A percentile compares a stretch with the other conserved stretches of the same genome.
Evolutionary conservation across 2,888 invertebrate genomes (phyloP).

Genomic region (Caenorhabditis panamensis): DNA sequence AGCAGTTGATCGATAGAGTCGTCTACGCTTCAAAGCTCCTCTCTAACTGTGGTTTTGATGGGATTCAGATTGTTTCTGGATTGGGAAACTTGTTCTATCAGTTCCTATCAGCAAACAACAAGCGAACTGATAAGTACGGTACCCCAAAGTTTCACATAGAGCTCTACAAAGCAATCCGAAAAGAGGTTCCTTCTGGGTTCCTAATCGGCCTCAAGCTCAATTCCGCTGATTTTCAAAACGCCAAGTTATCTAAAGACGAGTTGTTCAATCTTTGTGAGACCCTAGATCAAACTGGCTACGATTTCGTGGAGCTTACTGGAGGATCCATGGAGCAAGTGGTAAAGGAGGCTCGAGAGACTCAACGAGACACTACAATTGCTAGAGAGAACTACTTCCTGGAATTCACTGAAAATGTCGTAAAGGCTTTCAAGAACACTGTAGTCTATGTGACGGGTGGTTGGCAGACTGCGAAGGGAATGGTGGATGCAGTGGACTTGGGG

Average conservation of each 20-base stretch:
- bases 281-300: slow-evolving; percentile 47
- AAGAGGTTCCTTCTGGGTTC: slow-evolving; percentile 57
- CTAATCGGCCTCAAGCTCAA: slow-evolving; percentile 54
- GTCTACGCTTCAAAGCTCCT: slow-evolving; percentile 62
- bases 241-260: slow-evolving; percentile 32
- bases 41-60: slow-evolving; percentile 58
- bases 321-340: slow-evolving; percentile 54
- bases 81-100: slow-evolving; percentile 58
- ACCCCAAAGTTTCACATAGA: slow-evolving; percentile 52
- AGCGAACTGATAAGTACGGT: slow-evolving; percentile 58
- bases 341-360: slow-evolving; percentile 34
- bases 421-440: slow-evolving; percentile 26
- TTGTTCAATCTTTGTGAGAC: slow-evolving; percentile 37
- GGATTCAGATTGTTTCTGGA: slow-evolving; percentile 52
- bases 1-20: slow-evolving; percentile 68
- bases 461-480: slow-evolving; percentile 71
- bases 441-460: slow-evolving; percentile 75
- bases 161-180: slow-evolving; percentile 40
- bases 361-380: slow-evolving; percentile 49
- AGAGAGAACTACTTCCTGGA: slow-evolving; percentile 56
- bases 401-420: slow-evolving; percentile 34
- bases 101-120: slow-evolving; percentile 51
- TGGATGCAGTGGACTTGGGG: slow-evolving; percentile 63
- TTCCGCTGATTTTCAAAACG: slow-evolving; percentile 58
- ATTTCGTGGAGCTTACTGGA: slow-evolving; percentile 54